phyloP scores from a whole-genome alignment of 2,888 invertebrate genomes.

The Hedychridium roseum region DNA sequence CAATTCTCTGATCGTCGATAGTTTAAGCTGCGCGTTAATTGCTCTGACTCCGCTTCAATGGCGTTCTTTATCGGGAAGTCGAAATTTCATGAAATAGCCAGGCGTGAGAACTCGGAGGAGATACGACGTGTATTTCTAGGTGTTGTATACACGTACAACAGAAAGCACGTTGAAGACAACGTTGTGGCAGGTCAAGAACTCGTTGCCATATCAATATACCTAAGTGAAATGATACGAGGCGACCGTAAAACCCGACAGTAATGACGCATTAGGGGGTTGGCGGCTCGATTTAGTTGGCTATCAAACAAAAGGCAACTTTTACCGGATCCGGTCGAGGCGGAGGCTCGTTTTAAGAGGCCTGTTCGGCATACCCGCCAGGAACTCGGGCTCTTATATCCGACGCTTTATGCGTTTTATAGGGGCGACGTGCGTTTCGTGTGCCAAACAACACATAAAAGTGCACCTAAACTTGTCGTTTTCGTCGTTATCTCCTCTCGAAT shows the following conservation, averaged over 20 bases:
- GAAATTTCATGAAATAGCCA: not conserved
- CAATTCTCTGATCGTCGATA: too few relatives aligned
- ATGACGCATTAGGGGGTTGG: slow-evolving; percentile 65
- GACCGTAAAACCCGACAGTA: slow-evolving; percentile 63
- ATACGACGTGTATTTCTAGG: slow-evolving; percentile 49
- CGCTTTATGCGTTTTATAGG: slow-evolving; percentile 48
- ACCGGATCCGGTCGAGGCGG: slow-evolving; percentile 57
- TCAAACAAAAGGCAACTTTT: slow-evolving; percentile 64
- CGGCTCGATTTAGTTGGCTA: slow-evolving; percentile 62
- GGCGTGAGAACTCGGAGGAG: not conserved
- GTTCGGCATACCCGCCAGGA: slow-evolving; percentile 35
- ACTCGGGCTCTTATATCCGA: slow-evolving; percentile 42
- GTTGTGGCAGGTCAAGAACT: slow-evolving; percentile 62
- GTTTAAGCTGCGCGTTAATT: too few relatives aligned
- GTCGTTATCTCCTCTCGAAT: slow-evolving; percentile 29
- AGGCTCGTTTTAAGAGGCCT: slow-evolving; percentile 49
- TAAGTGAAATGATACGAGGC: slow-evolving; percentile 65
- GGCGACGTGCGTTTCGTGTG: slow-evolving; percentile 46
- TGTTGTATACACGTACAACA: slow-evolving; percentile 36
- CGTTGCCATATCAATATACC: slow-evolving; percentile 65
- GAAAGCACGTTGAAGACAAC: too few relatives aligned
- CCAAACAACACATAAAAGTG: slow-evolving; percentile 46
- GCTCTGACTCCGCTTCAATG: too few relatives aligned
- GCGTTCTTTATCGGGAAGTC: not conserved
- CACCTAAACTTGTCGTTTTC: slow-evolving; percentile 41